phyloP scores from a whole-genome alignment of 2,888 invertebrate species.

The Diaphora mendica region DNA sequence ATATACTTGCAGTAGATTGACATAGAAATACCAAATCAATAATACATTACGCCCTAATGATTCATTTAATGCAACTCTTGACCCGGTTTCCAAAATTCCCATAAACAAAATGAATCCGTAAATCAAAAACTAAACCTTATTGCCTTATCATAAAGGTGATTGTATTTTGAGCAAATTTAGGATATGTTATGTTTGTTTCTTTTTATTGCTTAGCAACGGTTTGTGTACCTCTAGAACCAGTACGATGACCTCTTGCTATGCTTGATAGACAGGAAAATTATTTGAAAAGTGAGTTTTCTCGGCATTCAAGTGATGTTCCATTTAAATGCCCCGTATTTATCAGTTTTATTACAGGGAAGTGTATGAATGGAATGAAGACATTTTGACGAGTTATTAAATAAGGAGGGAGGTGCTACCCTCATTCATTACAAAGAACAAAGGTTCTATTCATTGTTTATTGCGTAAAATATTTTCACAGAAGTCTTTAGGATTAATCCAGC shows the following conservation, averaged over 20 bases:
- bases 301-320: constrained; percentile 25
- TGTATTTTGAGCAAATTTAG: constrained; percentile 13
- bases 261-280: constrained; percentile 48
- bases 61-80: constrained; percentile 58
- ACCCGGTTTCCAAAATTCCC: constrained; percentile 55
- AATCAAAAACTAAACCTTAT: constrained; percentile 48
- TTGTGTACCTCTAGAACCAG: constrained; percentile 53
- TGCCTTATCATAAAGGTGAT: constrained; percentile 44
- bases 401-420: constrained; percentile 5
- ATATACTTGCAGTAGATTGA: neutral
- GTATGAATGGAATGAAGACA: constrained; percentile 11
- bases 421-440: neutral
- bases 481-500: neutral
- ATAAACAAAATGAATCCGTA: constrained; percentile 22
- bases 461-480: neutral
- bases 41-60: constrained; percentile 57
- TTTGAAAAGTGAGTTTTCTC: constrained; percentile 38
- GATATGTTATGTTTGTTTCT: constrained; percentile 58
- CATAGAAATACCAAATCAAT: constrained; percentile 53
- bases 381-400: constrained; percentile 8
- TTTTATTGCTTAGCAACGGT: constrained; percentile 72
- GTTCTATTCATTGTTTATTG: neutral
- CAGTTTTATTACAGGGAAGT: constrained; percentile 20
- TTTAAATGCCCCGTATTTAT: constrained; percentile 24
- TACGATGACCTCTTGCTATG: constrained; percentile 58